Conservation (phyloP, 2,113 vertebrate genomes). For the Equus przewalskii region DNA sequence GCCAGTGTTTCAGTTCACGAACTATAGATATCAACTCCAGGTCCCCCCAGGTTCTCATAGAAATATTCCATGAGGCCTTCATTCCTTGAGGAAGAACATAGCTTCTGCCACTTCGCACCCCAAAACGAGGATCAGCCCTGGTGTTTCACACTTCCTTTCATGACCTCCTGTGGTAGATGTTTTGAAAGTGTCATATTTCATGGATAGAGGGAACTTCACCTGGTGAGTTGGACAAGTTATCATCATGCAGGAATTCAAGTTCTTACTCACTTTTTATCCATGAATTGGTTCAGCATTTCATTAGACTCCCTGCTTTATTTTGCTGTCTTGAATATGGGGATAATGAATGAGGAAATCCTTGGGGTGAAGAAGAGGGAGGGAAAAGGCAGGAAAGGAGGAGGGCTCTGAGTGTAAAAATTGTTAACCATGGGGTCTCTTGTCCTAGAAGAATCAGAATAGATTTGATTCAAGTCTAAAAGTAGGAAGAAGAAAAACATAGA, state of each 20-base stretch:
- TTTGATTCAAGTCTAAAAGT: background rate
- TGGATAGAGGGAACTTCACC: background rate
- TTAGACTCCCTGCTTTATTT: constrained; percentile 1
- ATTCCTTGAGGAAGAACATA: background rate
- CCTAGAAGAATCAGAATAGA: background rate
- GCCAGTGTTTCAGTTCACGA: background rate
- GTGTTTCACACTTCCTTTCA: background rate
- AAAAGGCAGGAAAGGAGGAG: background rate
- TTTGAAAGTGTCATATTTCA: background rate
- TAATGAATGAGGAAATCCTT: background rate
- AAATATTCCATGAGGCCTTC: background rate
- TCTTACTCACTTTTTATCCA: background rate
- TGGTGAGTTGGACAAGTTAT: background rate
- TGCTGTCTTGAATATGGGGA: background rate
- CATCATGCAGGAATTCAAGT: background rate
- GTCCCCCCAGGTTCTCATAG: background rate
- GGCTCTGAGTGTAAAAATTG: background rate
- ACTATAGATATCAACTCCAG: background rate
- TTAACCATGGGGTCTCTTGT: background rate
- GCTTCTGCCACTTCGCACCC: background rate
- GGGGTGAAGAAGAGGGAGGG: background rate
- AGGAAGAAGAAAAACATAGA: background rate
- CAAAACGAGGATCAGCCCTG: background rate
- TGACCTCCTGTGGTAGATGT: background rate
- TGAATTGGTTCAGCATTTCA: background rate